Conservation (phyloP, 2,113 vertebrate species). For the Bubo scandiacus region DNA sequence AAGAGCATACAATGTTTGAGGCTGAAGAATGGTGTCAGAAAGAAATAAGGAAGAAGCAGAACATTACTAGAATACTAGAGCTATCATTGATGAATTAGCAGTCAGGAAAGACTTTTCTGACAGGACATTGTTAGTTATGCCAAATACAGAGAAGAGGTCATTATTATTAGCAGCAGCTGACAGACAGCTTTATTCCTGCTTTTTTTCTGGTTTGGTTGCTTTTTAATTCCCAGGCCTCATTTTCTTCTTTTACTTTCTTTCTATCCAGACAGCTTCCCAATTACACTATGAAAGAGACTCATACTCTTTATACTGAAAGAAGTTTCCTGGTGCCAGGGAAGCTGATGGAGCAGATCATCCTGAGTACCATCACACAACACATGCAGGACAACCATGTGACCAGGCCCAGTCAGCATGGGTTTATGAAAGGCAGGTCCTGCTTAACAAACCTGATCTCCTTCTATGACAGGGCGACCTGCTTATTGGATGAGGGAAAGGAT, state of each 20-base stretch:
- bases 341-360: no score
- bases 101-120: background rate
- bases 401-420: no score
- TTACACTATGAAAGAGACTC: background rate
- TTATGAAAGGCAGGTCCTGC: no score
- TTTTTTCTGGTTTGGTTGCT: background rate
- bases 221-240: background rate
- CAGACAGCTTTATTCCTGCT: background rate
- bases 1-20: background rate
- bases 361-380: no score
- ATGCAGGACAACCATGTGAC: no score
- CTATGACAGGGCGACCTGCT: no score
- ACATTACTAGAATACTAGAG: background rate
- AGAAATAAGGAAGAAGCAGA: background rate
- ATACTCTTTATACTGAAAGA: background rate
- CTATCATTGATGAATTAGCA: background rate
- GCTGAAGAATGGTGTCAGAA: background rate
- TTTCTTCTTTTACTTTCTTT: background rate
- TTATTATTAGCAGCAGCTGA: background rate
- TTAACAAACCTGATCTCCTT: no score
- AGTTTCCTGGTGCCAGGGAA: no score
- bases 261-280: background rate
- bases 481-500: no score
- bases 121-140: background rate
- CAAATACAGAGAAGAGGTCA: background rate